Evolutionary conservation across 2,113 vertebrate species (phyloP).

Genomic region (Eupsittula cactorum): DNA sequence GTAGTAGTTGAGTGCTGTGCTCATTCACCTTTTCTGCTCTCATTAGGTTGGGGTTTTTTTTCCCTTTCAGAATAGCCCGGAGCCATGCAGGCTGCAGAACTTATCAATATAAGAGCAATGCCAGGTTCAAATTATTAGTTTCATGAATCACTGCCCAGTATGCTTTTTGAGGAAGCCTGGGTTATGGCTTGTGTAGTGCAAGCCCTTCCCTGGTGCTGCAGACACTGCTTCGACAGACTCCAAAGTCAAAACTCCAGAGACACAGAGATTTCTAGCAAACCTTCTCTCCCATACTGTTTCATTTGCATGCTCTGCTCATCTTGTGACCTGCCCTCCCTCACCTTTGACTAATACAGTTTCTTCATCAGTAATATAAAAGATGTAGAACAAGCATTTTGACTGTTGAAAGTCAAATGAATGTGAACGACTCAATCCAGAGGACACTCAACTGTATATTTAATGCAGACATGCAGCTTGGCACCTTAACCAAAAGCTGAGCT

Average conservation of each 20-base stretch:
- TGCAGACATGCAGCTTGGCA: background rate
- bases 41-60: background rate
- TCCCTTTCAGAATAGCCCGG: slow-evolving; percentile 22
- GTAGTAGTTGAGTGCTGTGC: slow-evolving; percentile 5
- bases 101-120: slow-evolving; percentile 7
- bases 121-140: slow-evolving; percentile 26
- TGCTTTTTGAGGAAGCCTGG: background rate
- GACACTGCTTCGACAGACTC: background rate
- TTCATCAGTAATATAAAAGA: slow-evolving; percentile 20
- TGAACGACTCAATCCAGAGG: slow-evolving; percentile 17
- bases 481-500: background rate
- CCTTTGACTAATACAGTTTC: slow-evolving; percentile 42
- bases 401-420: slow-evolving; percentile 62
- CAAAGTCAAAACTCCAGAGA: slow-evolving; percentile 12
- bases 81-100: background rate
- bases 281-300: background rate
- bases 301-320: slow-evolving; percentile 44
- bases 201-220: background rate
- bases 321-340: slow-evolving; percentile 47
- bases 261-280: background rate
- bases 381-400: slow-evolving; percentile 63
- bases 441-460: background rate
- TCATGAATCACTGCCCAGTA: slow-evolving; percentile 31
- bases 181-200: background rate
- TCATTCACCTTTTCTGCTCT: slow-evolving; percentile 19